Evolutionary conservation across 2,888 invertebrate genomes (phyloP).

Genomic region (Lasioglossum figueresi): DNA sequence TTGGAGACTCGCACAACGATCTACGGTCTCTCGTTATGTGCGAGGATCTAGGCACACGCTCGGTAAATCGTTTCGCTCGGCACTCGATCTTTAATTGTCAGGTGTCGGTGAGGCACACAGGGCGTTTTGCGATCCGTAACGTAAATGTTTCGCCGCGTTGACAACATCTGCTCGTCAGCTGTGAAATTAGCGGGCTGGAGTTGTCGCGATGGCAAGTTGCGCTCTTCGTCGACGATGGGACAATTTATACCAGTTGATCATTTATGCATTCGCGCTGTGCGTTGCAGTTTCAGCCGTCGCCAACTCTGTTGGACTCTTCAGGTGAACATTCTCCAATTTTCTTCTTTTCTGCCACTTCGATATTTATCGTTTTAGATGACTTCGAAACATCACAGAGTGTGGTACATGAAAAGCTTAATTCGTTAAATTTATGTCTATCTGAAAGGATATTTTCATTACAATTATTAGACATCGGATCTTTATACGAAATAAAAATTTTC

Average conservation of each 20-base stretch:
- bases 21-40: neutral
- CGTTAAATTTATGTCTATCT: neutral
- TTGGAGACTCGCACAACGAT: neutral
- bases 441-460: no score
- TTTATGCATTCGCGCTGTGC: neutral
- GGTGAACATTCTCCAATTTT: neutral
- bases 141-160: slow-evolving; percentile 52
- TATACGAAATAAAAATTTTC: no score
- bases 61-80: slow-evolving; percentile 21
- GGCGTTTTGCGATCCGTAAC: slow-evolving; percentile 38
- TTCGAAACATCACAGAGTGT: neutral
- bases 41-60: neutral
- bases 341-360: neutral
- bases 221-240: slow-evolving; percentile 1
- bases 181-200: slow-evolving; percentile 34
- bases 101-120: slow-evolving; percentile 48
- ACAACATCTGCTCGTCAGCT: slow-evolving; percentile 69
- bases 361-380: neutral
- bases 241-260: neutral
- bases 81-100: slow-evolving; percentile 46
- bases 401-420: neutral
- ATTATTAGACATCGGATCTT: no score
- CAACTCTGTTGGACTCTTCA: neutral
- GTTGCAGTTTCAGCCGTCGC: neutral
- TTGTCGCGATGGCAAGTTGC: neutral